Percentiles rank a stretch among this genome's conserved stretches.
Conservation (phyloP, 2,797 vertebrate species). For the Cuniculus paca region DNA sequence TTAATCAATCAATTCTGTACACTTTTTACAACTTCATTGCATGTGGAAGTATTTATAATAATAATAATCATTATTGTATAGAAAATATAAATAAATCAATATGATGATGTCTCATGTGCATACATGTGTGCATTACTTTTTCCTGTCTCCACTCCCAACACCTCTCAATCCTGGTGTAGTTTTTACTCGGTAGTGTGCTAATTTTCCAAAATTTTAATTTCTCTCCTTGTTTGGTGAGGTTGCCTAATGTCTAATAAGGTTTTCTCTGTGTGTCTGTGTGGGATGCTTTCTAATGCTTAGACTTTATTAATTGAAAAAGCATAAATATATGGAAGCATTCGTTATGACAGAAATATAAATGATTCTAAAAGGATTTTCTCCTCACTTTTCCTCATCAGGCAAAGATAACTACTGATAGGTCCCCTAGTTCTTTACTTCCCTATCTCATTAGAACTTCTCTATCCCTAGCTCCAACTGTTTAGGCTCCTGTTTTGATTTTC, state of each 20-base stretch:
- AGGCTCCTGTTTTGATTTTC: neutral
- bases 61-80: neutral
- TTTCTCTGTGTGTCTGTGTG: neutral
- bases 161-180: too few species aligned
- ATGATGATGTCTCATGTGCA: neutral
- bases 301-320: neutral
- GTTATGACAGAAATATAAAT: neutral
- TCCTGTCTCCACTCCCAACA: neutral
- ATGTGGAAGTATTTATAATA: neutral
- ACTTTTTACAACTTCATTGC: neutral
- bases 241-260: neutral
- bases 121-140: neutral
- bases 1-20: neutral
- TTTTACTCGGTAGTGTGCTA: neutral
- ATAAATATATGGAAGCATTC: neutral
- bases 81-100: constrained; percentile 3
- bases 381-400: neutral
- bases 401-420: neutral
- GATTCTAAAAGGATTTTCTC: neutral
- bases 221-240: neutral
- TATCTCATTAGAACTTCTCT: neutral
- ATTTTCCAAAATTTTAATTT: neutral
- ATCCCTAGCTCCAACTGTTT: neutral
- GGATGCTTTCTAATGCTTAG: neutral
- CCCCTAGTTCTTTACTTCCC: neutral